Conservation (phyloP, 2,113 vertebrate genomes). For the Hassar affinis region DNA sequence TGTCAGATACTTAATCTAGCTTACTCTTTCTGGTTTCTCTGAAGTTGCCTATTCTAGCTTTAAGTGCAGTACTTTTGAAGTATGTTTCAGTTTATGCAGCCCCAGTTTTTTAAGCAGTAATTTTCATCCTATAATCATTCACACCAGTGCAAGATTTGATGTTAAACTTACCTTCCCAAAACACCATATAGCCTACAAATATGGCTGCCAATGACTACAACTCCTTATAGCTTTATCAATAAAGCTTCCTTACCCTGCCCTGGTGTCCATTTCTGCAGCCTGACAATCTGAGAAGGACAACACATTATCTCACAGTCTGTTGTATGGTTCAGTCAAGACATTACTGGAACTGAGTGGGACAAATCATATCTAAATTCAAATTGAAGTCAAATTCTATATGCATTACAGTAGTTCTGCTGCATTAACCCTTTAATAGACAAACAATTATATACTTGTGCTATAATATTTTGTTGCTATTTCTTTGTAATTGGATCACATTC, state of each 20-base stretch:
- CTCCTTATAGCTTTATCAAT: not conserved
- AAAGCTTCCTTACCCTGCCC: not conserved
- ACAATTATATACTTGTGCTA: no score
- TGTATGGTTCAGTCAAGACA: not conserved
- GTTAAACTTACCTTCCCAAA: not conserved
- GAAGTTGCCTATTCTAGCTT: not conserved
- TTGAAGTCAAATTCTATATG: not conserved
- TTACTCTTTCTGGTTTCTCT: no score
- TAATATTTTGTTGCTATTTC: no score
- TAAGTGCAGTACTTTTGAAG: no score
- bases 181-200: no score
- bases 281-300: not conserved
- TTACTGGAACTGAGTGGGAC: not conserved
- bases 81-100: no score
- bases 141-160: no score
- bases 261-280: not conserved
- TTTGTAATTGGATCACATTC: not conserved
- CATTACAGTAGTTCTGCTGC: slow-evolving; percentile 12
- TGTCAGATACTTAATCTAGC: no score
- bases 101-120: no score
- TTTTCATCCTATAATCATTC: no score
- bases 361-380: not conserved
- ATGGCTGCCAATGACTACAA: no score
- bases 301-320: not conserved
- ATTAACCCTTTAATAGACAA: not conserved